Evolutionary conservation across 2,797 vertebrate species (phyloP).

Genomic region (Spheniscus humboldti): DNA sequence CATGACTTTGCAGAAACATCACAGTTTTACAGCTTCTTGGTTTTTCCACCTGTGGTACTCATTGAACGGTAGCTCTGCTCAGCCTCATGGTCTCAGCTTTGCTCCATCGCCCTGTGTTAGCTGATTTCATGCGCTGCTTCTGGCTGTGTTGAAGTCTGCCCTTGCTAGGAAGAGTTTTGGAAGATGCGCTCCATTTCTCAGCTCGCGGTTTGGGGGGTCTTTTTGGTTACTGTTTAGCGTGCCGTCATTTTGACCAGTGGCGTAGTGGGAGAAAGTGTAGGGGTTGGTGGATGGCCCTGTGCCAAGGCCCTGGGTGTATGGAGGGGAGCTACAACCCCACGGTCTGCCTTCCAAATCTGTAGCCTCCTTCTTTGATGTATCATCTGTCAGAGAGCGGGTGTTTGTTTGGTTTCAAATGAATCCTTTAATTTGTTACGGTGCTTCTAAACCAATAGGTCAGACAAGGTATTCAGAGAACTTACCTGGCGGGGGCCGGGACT

Average conservation of each 20-base stretch:
- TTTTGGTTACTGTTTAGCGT: background rate
- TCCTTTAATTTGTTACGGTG: background rate
- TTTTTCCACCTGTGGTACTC: background rate
- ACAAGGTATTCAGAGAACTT: background rate
- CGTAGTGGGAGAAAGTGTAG: background rate
- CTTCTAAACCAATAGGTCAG: background rate
- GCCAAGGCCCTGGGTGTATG: background rate
- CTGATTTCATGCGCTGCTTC: background rate
- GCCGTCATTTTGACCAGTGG: background rate
- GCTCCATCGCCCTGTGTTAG: rapidly evolving
- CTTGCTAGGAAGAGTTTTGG: background rate
- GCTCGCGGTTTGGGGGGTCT: rapidly evolving
- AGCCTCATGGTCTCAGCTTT: background rate
- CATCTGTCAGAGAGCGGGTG: background rate
- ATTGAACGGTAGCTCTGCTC: background rate
- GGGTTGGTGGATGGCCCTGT: background rate
- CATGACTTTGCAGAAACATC: background rate
- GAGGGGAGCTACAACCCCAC: background rate
- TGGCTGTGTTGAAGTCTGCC: background rate
- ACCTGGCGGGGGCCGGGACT: rapidly evolving
- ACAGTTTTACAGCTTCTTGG: background rate
- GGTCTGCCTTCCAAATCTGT: background rate
- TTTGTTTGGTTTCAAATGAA: background rate
- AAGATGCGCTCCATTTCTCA: background rate
- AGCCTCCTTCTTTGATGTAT: background rate